A percentile compares a stretch with the other conserved stretches of the same genome.
Conservation (phyloP, 2,888 invertebrate species). For the Leptura quadrifasciata region DNA sequence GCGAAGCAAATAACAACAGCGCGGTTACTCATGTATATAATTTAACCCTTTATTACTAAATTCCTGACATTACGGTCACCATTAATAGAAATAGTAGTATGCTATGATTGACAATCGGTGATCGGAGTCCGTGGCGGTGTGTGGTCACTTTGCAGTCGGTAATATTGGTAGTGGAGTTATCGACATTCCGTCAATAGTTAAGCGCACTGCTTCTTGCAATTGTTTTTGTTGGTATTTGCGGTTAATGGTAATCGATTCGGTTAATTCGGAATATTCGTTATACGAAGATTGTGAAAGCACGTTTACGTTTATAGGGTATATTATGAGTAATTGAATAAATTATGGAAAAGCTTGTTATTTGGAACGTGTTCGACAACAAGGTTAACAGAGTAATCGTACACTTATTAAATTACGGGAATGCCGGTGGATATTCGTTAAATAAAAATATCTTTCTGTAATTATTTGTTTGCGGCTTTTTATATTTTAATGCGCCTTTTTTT, state of each 20-base stretch:
- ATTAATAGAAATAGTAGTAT: slow-evolving; percentile 61
- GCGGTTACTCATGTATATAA: slow-evolving; percentile 49
- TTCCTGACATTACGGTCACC: slow-evolving; percentile 55
- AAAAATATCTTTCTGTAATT: not conserved
- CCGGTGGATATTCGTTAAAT: not conserved
- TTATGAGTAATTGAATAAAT: slow-evolving; percentile 52
- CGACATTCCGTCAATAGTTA: slow-evolving; percentile 66
- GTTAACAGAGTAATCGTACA: not conserved
- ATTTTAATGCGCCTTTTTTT: too few species aligned
- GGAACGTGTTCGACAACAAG: slow-evolving; percentile 25
- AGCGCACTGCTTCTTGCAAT: slow-evolving; percentile 65
- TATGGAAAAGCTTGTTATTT: slow-evolving; percentile 36
- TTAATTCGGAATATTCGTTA: slow-evolving; percentile 68
- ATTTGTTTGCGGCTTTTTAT: not conserved
- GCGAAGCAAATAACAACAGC: slow-evolving; percentile 36
- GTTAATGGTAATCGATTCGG: slow-evolving; percentile 70
- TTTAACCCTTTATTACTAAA: slow-evolving; percentile 56
- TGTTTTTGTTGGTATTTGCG: slow-evolving; percentile 64
- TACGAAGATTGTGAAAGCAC: slow-evolving; percentile 49
- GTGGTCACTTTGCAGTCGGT: slow-evolving; percentile 62
- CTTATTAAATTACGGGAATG: not conserved
- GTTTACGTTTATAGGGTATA: slow-evolving; percentile 37
- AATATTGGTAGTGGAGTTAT: slow-evolving; percentile 64
- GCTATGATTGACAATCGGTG: slow-evolving; percentile 66
- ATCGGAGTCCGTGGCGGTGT: slow-evolving; percentile 59